These are phyloP conservation scores for Gnatocerus cornutus DNA, from an alignment of 2,888 invertebrate species.

Conservation along the genomic window DNA sequence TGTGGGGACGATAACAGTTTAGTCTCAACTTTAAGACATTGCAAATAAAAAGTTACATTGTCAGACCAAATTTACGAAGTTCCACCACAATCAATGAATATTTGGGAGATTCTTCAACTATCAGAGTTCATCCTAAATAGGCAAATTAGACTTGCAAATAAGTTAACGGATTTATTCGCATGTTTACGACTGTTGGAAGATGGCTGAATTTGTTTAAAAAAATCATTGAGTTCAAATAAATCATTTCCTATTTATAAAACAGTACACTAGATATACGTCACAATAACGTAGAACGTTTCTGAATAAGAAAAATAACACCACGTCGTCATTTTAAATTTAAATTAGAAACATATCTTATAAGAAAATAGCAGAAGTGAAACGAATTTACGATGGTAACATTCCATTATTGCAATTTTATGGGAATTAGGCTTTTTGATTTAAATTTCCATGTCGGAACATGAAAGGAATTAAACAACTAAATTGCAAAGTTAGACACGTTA, in stretches of 20 bases:
- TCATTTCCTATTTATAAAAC: too few relatives aligned
- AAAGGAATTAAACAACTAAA: slow-evolving; percentile 3
- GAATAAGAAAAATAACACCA: slow-evolving; percentile 8
- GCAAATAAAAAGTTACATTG: background rate
- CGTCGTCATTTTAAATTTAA: slow-evolving; percentile 1
- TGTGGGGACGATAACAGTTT: too few relatives aligned
- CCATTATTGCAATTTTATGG: slow-evolving; percentile 11
- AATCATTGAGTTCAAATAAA: too few relatives aligned
- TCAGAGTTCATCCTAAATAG: slow-evolving; percentile 5
- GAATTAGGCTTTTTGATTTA: background rate
- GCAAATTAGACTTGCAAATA: slow-evolving; percentile 34
- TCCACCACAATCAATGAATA: slow-evolving; percentile 27
- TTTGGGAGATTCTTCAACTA: slow-evolving; percentile 23
- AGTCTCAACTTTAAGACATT: too few relatives aligned
- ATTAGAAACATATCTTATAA: background rate
- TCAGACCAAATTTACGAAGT: slow-evolving; percentile 16
- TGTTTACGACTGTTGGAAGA: too few relatives aligned
- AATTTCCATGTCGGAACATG: slow-evolving; percentile 7
- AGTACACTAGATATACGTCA: too few relatives aligned
- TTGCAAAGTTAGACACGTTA: slow-evolving; percentile 6
- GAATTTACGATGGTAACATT: background rate
- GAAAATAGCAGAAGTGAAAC: too few relatives aligned
- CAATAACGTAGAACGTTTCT: background rate
- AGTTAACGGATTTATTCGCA: background rate
- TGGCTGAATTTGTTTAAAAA: too few relatives aligned